Base-by-base conservation (phyloP, 2,113 vertebrate genomes). In the Ciconia maguari region DNA sequence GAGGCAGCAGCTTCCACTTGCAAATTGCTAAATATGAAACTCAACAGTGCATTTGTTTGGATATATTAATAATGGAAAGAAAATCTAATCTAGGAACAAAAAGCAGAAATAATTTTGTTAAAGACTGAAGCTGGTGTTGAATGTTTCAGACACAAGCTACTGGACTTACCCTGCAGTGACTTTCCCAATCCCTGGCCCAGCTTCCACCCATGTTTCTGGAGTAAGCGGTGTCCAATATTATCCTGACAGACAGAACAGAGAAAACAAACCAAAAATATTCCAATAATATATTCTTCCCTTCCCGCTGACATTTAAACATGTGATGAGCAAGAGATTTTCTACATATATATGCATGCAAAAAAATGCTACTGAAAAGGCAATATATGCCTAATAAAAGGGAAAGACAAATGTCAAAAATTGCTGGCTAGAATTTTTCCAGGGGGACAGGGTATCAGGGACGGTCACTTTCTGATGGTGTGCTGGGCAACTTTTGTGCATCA, bases 171-270 rank as follows among this genome's bases (percentile, higher is more conserved):
- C 99, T 99, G 99, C 98, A 99, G 99, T 90, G 98, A 98, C 98
- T 99, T 99, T 95, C 99, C 99, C 98, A 99, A 98, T 96, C 99
- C 99, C 98, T 99, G 99, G 96, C 99, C 99, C 98, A 99, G 99
- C 99, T 99, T 99, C 99, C 99, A 99, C 96, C 99, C 99, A 99
- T 99, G 99, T 98, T 99, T 99, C 99, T 99, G 99, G 97, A 99
- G 99, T 97, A 99, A 98, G 98, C 99, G 99, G 97, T 99, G 99
- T 98, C 99, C 99, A 97, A 99, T 99, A 99, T 99, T 99, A 99
- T 99, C 99, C 99, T 99, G 99, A 98, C 98, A 99, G 99, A 99
- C 96, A 99, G 98, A 98, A 99, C 98, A 99, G 99, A 98, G 96
- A 99, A 99, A 98, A 99, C 98, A 98, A 99, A 99, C 99, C 99